Base-by-base conservation (phyloP, 2,888 invertebrate genomes). In the Physocephala rufipes region DNA sequence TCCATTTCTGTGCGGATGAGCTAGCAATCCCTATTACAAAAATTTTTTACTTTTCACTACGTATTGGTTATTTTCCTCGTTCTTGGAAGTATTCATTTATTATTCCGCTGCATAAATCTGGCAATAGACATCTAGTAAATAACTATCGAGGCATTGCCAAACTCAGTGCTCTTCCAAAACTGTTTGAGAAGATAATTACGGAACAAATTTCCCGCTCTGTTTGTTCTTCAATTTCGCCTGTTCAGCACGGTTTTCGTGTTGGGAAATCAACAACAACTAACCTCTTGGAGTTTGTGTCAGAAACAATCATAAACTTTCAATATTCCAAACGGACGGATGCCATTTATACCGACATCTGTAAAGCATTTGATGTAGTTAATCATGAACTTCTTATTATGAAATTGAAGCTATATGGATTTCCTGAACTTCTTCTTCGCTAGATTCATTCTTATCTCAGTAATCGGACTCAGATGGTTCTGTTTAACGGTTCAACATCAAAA, bases 361-460 rank as follows among this genome's bases (percentile, higher is more conserved):
- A 62, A 45, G 62, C 62, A 12, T 62, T 62, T 15, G 30, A 59
- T 51, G 51, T 51, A 51, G 64, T 64, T 15, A 43, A 64, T 64
- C 47, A 45, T 43, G 24, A 45, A 16, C 47, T 64, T 1, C 26
- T 64, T 45, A 47, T 13, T 7, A 21, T n/a, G 26, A 64, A 15
- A 13, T 64, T 24, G 16, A n/a, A n/a, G 12, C 24, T 15, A n/a
- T 43, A 24, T 45, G 64, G 47, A n/a, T 64, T 64, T 24, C 47
- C 64, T 21, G 3, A 24, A 19, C 16, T 4, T 64, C 26, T 64
- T 21, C 2, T 64, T 21, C 19, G 49, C 21, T 64, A 49, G 64
- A 64, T 64, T 64, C 1, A 24, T 16, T 64, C 64, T 1, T 64
- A 64, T 21, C 21, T 64, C 1, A 47, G 13, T 3, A n/a, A 19